Evolutionary conservation across 2,113 vertebrate genomes (phyloP), one percentile per base, ranked within the genome.

Genomic region (Egretta garzetta): DNA sequence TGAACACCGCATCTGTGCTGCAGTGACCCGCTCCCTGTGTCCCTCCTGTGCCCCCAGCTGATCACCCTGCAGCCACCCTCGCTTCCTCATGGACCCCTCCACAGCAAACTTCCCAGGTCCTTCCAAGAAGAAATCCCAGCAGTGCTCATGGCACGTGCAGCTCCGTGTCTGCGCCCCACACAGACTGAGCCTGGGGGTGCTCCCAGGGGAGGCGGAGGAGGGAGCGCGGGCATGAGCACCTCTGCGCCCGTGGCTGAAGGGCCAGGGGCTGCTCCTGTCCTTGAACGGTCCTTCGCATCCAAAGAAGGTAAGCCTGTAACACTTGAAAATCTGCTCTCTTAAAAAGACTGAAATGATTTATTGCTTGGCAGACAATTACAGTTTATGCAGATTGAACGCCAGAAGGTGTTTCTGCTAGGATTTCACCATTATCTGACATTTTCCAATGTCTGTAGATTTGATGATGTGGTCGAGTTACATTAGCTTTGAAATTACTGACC

Each of bases 401-500:
- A 89, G 56, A 55, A 88, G 39, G 67, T 60, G 43, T 76, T 94
- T 83, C 83, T 88, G 68, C 33, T 43, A 68, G 59, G 39, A 70
- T 91, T 91, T 94, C 90, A 62, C 47, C 50, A 66, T 62, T 56
- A 72, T 70, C 63, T 88, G 83, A 39, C 39, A 90, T 80, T 86
- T 82, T 88, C 50, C 50, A 52, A 3, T 27, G 55, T 39, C 53
- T 62, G 45, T 35, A 84, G 80, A 74, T 94, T 73, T 89, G 92
- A 93, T 80, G 33, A 73, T 76, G 58, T n/a, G 68, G 45, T 56
- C 0, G 30, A 84, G 63, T 80, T 80, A 93, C 67, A 76, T 84
- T 74, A 93, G 49, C 63, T 77, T 93, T 77, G 63, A 89, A 86
- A 86, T 80, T 70, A 82, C 56, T 91, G 77, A 86, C 76, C 64